phyloP scores from a whole-genome alignment of 1,140 invertebrate species.

The Bombus balteatus region DNA sequence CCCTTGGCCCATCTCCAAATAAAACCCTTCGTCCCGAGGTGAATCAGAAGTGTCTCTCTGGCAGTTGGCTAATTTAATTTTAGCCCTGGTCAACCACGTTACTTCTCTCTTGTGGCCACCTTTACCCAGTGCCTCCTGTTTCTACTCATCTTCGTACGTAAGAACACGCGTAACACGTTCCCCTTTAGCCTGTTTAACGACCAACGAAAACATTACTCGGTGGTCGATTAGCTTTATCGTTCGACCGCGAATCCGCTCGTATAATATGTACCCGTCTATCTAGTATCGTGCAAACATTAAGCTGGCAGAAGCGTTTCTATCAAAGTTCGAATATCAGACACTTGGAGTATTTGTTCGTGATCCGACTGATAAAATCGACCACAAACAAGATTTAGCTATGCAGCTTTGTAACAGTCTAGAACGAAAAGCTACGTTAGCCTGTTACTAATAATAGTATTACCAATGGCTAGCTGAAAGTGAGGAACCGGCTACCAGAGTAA shows the following conservation, averaged over 20 bases:
- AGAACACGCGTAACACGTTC: constrained; percentile 40
- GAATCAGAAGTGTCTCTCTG: constrained; percentile 63
- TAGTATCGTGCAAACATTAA: neutral
- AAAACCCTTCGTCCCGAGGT: constrained; percentile 57
- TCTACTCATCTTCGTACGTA: constrained; percentile 14
- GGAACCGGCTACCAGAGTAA: constrained; percentile 52
- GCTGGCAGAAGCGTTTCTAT: neutral
- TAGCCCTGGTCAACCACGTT: constrained; percentile 37
- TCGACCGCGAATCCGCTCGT: constrained; percentile 13
- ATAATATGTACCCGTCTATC: neutral
- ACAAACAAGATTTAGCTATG: neutral
- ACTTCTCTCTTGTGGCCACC: constrained; percentile 25
- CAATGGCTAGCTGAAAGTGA: constrained; percentile 34
- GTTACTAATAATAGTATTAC: constrained; percentile 55
- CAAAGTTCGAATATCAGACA: neutral
- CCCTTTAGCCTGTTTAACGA: neutral
- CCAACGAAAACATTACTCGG: constrained; percentile 24
- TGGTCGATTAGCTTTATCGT: constrained; percentile 15
- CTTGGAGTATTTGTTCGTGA: constrained; percentile 12
- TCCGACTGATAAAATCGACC: neutral
- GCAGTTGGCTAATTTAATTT: constrained; percentile 69
- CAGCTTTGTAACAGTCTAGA: neutral
- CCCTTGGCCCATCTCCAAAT: constrained; percentile 72
- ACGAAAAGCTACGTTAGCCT: constrained; percentile 3
- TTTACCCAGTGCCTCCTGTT: constrained; percentile 11